Base-by-base conservation (phyloP, 2,888 invertebrate genomes). In the Habroteleia sp. region DNA sequence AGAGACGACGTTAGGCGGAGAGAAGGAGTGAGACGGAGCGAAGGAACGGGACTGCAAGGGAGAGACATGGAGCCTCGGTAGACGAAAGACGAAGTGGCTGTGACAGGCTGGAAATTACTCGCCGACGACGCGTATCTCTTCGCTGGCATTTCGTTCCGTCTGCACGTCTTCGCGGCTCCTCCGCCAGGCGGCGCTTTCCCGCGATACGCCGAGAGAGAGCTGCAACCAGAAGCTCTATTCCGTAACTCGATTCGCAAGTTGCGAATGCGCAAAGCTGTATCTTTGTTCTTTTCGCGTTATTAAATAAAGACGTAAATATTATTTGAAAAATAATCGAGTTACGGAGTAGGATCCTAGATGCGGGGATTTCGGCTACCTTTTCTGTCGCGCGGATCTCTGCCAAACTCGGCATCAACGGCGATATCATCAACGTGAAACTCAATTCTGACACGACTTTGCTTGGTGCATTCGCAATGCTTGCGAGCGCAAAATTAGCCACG, bases 101-200 rank as follows among this genome's bases (percentile, higher is more conserved):
- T 84, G 85, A 85, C 85, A 85, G 84, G 76, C 82, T 84, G 85
- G 83, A 85, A 86, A 86, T 86, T 86, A 84, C 85, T 80, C 80
- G 52, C 27, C 63, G 81, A 79, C 81, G 79, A 79, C 76, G 79
- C 79, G 72, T 79, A 77, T 80, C 77, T 80, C 77, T 74, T 39
- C 31, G 52, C 46, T 14, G 52, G 68, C 68, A 56, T 68, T 52
- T 63, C 54, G 39, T 31, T 46, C 20, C 52, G 56, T 41, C 31
- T 39, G 37, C 11, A 16, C 33, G 65, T 39, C 10, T 62, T 37
- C 50, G 56, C 54, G 33, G 17, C 11, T 13, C 54, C 39, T 35
- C 48, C 72, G 44, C 1, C 29, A 50, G 44, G 39, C 42, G 66
- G 56, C 54, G 48, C 41, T 46, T 25, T 20, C 5, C 46, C 31